phyloP scores from a whole-genome alignment of 2,797 vertebrate species.

The Acanthiza pusilla region DNA sequence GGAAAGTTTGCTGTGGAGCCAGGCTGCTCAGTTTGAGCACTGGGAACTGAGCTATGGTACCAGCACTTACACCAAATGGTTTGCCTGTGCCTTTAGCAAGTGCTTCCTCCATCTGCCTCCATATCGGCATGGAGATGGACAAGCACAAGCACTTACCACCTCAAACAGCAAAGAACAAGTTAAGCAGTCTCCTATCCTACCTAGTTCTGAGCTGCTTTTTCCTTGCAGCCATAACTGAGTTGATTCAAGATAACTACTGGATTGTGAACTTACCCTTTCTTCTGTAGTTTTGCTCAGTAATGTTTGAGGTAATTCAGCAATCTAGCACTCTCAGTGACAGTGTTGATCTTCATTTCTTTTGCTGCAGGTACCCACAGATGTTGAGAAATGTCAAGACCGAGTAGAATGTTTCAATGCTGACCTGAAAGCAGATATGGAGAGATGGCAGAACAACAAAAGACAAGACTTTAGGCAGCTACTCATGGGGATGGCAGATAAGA shows the following conservation, averaged over 20 bases:
- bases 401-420: slow-evolving; percentile 97
- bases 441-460: slow-evolving; percentile 96
- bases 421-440: slow-evolving; percentile 97
- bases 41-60: not conserved
- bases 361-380: slow-evolving; percentile 85
- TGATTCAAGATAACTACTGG: not conserved
- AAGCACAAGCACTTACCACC: not conserved
- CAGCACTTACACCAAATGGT: not conserved
- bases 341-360: not conserved
- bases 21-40: not conserved
- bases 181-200: not conserved
- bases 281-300: not conserved
- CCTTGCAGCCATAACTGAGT: not conserved
- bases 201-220: not conserved
- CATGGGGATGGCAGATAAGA: slow-evolving; percentile 92
- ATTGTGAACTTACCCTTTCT: not conserved
- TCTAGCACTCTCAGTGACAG: not conserved
- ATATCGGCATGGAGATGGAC: accelerated
- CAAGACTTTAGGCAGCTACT: slow-evolving; percentile 96
- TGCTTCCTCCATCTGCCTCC: not conserved
- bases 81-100: not conserved
- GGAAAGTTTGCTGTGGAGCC: not conserved
- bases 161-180: not conserved
- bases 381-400: slow-evolving; percentile 95
- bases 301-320: not conserved